Evolutionary conservation across 2,113 vertebrate species (phyloP).

Genomic region (Entomyzon cyanotis): DNA sequence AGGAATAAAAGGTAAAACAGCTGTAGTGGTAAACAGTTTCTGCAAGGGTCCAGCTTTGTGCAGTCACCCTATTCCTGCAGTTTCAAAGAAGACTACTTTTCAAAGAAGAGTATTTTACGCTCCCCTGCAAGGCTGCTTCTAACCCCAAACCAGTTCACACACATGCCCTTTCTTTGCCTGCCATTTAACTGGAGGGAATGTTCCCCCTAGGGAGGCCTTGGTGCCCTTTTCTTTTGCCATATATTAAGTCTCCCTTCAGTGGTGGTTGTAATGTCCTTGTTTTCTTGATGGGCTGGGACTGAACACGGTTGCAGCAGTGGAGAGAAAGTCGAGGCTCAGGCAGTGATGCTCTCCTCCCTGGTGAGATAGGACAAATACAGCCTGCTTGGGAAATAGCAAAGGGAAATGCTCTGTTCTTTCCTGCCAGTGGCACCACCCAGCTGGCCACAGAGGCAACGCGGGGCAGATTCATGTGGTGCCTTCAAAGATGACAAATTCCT

Average conservation of each 20-base stretch:
- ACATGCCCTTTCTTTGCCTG: not conserved
- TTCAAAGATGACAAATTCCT: not conserved
- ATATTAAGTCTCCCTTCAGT: not conserved
- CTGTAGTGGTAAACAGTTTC: not conserved
- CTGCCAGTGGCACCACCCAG: not conserved
- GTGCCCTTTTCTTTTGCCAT: not conserved
- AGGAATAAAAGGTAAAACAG: not conserved
- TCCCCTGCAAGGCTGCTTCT: not conserved
- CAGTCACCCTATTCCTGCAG: not conserved
- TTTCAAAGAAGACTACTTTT: not conserved
- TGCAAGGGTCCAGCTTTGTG: not conserved
- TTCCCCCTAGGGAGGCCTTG: not conserved
- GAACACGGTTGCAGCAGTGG: not conserved
- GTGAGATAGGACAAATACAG: accelerated
- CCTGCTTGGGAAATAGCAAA: not conserved
- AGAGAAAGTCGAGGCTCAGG: not conserved
- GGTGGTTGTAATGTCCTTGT: not conserved
- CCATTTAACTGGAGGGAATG: accelerated
- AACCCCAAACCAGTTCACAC: not conserved
- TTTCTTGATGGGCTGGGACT: not conserved
- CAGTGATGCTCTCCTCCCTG: not conserved
- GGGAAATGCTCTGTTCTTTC: not conserved
- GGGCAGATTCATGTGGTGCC: not conserved
- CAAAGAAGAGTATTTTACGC: not conserved
- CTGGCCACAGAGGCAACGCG: accelerated